Base-by-base conservation (phyloP, 2,888 invertebrate species). In the Octonoba sinensis region DNA sequence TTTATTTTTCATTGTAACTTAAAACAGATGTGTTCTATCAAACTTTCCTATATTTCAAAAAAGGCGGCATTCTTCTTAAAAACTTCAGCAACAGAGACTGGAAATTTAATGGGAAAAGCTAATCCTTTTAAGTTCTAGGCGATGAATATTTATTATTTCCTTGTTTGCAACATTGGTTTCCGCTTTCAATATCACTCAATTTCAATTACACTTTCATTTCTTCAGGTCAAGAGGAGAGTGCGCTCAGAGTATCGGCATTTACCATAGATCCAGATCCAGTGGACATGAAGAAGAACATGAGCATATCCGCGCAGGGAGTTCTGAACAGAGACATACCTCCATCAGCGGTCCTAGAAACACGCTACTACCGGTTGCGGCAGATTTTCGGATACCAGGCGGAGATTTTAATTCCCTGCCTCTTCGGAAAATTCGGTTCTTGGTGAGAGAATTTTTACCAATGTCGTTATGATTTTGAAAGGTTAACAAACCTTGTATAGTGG, bases 381-480 rank as follows among this genome's bases (percentile, higher is more conserved):
- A 16, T 71, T 1, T 59, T 60, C n/a, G 71, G 71, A 16, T 18
- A 49, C 0, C 22, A 49, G 1, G 6, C 60, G 6, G 71, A 71
- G n/a, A 13, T 71, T 8, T 22, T 13, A 0, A 71, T 71, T 62
- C 71, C 71, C 27, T 71, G 71, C 16, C 8, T 71, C 1, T n/a
- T 62, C 1, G 51, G 51, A 24, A 71, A 49, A 62, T 49, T 46
- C 27, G 71, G 71, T 36, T 71, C 71, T 1, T 71, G 71, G 71
- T 71, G 16, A 62, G 71, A 36, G 4, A 27, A 1, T 64, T 36
- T 11, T n/a, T 4, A 56, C 11, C 20, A 16, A 36, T 4, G 36
- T 11, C 6, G 1, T 6, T 1, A 6, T 36, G 3, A 36, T 36
- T 36, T 36, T 6, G 11, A 36, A 36, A 36, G 8, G 3, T 8